Conservation (phyloP, 2,888 invertebrate genomes). For the Escarpia spicata region DNA sequence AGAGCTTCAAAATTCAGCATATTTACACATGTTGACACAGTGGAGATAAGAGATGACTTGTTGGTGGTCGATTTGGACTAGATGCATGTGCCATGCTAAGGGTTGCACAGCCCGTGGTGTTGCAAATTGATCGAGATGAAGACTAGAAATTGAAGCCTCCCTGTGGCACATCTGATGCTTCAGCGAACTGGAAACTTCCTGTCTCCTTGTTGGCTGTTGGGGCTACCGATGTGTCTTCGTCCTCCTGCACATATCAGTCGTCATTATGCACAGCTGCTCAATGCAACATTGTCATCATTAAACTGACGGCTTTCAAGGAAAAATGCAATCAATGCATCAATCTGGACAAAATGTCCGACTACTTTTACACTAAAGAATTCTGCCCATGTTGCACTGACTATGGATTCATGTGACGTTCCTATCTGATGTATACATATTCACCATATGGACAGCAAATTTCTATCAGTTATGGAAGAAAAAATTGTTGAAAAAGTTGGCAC, state of each 20-base stretch:
- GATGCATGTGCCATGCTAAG: background rate
- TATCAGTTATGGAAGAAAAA: background rate
- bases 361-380: too few relatives aligned
- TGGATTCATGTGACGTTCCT: background rate
- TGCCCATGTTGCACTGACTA: too few relatives aligned
- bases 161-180: constrained; percentile 27
- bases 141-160: constrained; percentile 34
- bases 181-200: constrained; percentile 28
- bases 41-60: background rate
- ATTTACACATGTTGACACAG: background rate
- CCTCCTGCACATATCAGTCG: constrained; percentile 27
- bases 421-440: background rate
- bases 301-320: background rate
- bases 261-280: background rate
- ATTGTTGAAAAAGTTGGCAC: background rate
- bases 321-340: too few relatives aligned
- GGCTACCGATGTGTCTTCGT: constrained; percentile 32
- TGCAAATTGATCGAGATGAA: background rate
- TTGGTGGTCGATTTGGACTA: background rate
- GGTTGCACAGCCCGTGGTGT: background rate
- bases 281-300: background rate
- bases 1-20: background rate
- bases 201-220: constrained; percentile 28
- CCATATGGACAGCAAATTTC: background rate
- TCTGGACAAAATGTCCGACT: too few relatives aligned